Base-by-base conservation (phyloP, 2,888 invertebrate genomes). In the Chymomyza procnemis region DNA sequence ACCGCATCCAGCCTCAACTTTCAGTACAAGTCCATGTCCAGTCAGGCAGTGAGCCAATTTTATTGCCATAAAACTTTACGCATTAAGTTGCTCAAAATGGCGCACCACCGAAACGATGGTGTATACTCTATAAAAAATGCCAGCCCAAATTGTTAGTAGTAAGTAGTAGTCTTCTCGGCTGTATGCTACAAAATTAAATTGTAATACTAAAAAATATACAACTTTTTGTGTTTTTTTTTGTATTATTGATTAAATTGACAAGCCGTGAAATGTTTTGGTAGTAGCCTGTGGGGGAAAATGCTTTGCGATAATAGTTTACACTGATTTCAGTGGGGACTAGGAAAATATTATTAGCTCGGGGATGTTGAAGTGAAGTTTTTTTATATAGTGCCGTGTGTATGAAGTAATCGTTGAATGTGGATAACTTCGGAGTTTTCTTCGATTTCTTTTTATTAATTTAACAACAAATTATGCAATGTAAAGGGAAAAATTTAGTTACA, bases 81-180 rank as follows among this genome's bases (percentile, higher is more conserved):
- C 85, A 85, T 81, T 85, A 85, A 85, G 71, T 65, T 50, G 72
- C 58, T 63, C 59, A 59, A 62, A 64, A 61, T 69, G 80, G 77
- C 82, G 78, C 71, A 77, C 64, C n/a, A 52, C 64, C n/a, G 47
- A 66, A 63, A 66, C 56, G 55, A 63, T 67, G 60, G 6, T 30
- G 30, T 30, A 30, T 41, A 12, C 61, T 63, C 30, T 61, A 66
- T 62, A 3, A 71, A 62, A 21, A 55, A 66, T 57, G 48, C 22
- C 34, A 46, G 56, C 30, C 30, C 22, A 57, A n/a, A 61, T 26
- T 26, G 26, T 26, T 26, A 26, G 26, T 8, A 26, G 5, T 26
- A 8, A 6, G 12, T 1, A 41, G 34, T 6, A 30, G 6, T 30
- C 30, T 30, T 30, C 6, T n/a, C n/a, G n/a, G 8, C 34, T 41